phyloP scores from a whole-genome alignment of 2,797 vertebrate genomes.

The Mallotus villosus region DNA sequence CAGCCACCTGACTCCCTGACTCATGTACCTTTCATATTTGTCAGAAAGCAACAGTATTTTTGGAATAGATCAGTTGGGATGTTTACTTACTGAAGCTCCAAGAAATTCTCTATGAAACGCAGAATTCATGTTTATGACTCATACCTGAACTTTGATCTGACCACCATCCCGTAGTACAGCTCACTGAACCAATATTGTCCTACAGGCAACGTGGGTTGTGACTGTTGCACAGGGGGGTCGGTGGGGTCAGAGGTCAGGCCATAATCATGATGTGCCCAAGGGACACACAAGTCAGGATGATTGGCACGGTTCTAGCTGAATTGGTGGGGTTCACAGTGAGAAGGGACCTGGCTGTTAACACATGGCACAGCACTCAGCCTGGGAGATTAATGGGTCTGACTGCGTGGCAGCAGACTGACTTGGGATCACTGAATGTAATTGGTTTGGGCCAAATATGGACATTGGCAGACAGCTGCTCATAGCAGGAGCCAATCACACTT shows the following conservation, averaged over 20 bases:
- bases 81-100: conserved; percentile 56
- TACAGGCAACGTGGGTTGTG: neutral
- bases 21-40: too few relatives aligned
- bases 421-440: conserved; percentile 81
- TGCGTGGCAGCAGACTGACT: conserved; percentile 73
- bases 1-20: too few relatives aligned
- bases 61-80: conserved; percentile 73
- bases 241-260: conserved; percentile 41
- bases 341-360: conserved; percentile 73
- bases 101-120: conserved; percentile 59
- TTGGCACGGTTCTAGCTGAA: conserved; percentile 74
- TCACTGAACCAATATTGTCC: neutral
- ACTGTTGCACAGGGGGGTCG: conserved; percentile 19
- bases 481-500: conserved; percentile 78
- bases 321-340: conserved; percentile 60
- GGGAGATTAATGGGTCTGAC: conserved; percentile 83
- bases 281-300: conserved; percentile 69
- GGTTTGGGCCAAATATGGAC: conserved; percentile 77
- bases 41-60: conserved; percentile 30
- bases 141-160: conserved; percentile 3
- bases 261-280: conserved; percentile 43
- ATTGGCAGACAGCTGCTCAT: conserved; percentile 79
- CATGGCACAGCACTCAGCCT: conserved; percentile 73
- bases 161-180: neutral
- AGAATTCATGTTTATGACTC: conserved; percentile 51